Evolutionary conservation across 2,888 invertebrate genomes (phyloP), one percentile per base, ranked within the genome.

Genomic region (Brenthis daphne): DNA sequence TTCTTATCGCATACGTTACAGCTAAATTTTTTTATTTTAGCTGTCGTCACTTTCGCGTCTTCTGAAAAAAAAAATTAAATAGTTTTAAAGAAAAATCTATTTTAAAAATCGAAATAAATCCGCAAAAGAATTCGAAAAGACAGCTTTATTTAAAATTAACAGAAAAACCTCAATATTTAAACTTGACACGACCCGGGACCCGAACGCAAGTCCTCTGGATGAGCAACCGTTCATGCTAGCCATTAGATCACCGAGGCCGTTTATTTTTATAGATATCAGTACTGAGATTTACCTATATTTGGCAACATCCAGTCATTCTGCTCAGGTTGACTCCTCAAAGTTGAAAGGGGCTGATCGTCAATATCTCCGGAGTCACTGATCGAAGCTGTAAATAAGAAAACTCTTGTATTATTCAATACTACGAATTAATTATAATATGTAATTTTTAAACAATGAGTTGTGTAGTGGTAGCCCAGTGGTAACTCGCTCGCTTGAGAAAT

Each of bases 1-100:
- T 79, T 73, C 69, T 85, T 87, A 13, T 80, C 64, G 61, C 89
- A 89, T 8, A 82, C 70, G 0, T 79, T 77, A 56, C 89, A 89
- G 0, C 79, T 73, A 54, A 74, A 85, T 20, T 78, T 79, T 55
- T 80, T 82, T 20, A 13, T 57, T 51, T 64, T 68, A 50, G 54
- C 54, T 47, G 20, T 64, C 11, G 69, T 1, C 0, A 64, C 53
- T 70, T 77, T 76, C 64, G 68, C 50, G 24, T 71, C 58, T 20
- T 75, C 79, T 79, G 76, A 47, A 77, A 74, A 54, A 69, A 11
- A 29, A 50, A 16, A 37, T 16, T 14, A 14, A 24, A 50, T 50
- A 29, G 29, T 29, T 29, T 29, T 29, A 29, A 29, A 29, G 4
- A 29, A 29, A 29, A 29, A 29, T 29, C 29, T 29, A 29, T 29